phyloP scores from a whole-genome alignment of 2,888 invertebrate species.

The Tolmerus cingulatus region DNA sequence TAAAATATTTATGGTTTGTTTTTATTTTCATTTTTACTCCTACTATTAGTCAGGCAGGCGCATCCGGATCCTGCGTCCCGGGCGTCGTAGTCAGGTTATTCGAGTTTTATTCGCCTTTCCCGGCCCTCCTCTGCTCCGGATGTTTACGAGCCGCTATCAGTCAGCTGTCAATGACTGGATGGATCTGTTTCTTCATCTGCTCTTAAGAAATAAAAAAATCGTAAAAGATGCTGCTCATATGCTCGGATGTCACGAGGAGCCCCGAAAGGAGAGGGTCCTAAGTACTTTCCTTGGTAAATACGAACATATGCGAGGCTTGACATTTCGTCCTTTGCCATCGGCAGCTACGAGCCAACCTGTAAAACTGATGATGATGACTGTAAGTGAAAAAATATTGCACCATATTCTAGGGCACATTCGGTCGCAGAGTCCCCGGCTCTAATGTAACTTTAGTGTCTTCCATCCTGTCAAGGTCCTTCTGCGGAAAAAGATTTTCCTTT shows the following conservation, averaged over 20 bases:
- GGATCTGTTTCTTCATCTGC: slow-evolving; percentile 42
- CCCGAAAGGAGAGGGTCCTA: slow-evolving; percentile 37
- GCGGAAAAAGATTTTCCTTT: slow-evolving; percentile 32
- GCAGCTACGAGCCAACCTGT: slow-evolving; percentile 40
- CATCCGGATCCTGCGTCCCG: slow-evolving; percentile 43
- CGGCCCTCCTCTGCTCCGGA: slow-evolving; percentile 28
- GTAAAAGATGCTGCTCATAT: slow-evolving; percentile 44
- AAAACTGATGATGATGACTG: slow-evolving; percentile 47
- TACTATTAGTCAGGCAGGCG: slow-evolving; percentile 46
- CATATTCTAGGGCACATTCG: slow-evolving; percentile 43
- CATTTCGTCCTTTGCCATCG: slow-evolving; percentile 41
- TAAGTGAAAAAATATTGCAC: slow-evolving; percentile 48
- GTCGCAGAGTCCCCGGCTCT: slow-evolving; percentile 25
- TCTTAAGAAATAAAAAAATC: slow-evolving; percentile 48
- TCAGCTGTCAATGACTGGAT: slow-evolving; percentile 48
- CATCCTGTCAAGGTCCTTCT: slow-evolving; percentile 39
- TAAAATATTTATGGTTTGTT: slow-evolving; percentile 48
- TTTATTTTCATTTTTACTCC: slow-evolving; percentile 46
- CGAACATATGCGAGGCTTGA: slow-evolving; percentile 41
- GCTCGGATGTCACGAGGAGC: slow-evolving; percentile 15
- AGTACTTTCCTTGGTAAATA: slow-evolving; percentile 35
- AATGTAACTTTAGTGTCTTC: slow-evolving; percentile 45
- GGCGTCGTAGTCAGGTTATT: slow-evolving; percentile 44
- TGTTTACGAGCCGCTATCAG: slow-evolving; percentile 47
- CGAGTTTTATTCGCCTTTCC: slow-evolving; percentile 46